phyloP scores from a whole-genome alignment of 1,140 invertebrate species.

The Bacillus rossius region DNA sequence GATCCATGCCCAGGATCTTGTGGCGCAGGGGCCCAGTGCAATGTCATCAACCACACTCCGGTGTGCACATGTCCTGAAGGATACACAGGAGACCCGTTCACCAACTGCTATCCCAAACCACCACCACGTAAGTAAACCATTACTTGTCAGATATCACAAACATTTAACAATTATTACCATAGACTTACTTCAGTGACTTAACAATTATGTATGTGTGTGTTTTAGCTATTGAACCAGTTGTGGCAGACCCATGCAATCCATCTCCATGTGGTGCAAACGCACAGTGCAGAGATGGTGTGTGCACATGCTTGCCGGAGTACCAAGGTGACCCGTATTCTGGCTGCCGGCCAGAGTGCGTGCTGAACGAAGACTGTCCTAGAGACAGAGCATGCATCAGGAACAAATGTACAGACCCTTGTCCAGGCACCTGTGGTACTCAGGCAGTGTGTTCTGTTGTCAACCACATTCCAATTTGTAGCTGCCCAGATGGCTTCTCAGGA shows the following conservation, averaged over 20 bases:
- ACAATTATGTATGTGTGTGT: constrained; percentile 10
- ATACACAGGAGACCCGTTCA: constrained; percentile 56
- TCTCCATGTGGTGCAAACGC: constrained; percentile 34
- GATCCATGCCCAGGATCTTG: constrained; percentile 71
- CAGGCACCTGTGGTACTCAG: constrained; percentile 64
- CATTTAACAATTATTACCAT: too few relatives aligned
- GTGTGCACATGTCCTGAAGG: constrained; percentile 49
- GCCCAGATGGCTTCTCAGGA: constrained; percentile 61
- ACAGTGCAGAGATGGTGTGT: constrained; percentile 48
- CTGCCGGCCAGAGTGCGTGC: constrained; percentile 64
- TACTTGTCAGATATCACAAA: neutral
- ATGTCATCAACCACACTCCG: constrained; percentile 50
- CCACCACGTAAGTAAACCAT: constrained; percentile 37
- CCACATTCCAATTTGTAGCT: constrained; percentile 69
- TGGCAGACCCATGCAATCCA: constrained; percentile 29
- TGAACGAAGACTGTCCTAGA: constrained; percentile 62
- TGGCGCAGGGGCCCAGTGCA: constrained; percentile 55
- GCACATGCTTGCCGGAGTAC: constrained; percentile 64
- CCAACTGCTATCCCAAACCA: constrained; percentile 45
- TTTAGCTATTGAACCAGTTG: constrained; percentile 21
- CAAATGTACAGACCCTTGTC: constrained; percentile 66
- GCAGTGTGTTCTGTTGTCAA: constrained; percentile 67
- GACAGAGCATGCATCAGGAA: constrained; percentile 60
- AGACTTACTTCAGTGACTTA: too few relatives aligned
- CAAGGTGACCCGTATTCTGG: constrained; percentile 68